phyloP scores from a whole-genome alignment of 1,140 invertebrate species.

The Danaus melanippus region DNA sequence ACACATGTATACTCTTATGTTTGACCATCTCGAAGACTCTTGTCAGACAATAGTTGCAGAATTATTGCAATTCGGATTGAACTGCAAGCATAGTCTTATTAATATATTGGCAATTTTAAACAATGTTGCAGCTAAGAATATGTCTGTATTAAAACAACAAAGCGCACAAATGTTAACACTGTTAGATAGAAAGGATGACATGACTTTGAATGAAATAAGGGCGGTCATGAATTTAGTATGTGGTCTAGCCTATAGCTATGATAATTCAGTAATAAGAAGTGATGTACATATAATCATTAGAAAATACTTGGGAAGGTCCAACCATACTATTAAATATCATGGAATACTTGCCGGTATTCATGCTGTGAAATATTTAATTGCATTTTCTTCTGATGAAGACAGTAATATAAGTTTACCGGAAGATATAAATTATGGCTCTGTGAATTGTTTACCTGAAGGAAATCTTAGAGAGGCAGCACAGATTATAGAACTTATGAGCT shows the following conservation, averaged over 20 bases:
- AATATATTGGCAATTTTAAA: slow-evolving; percentile 55
- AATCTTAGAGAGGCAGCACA: slow-evolving; percentile 56
- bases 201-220: slow-evolving; percentile 51
- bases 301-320: slow-evolving; percentile 62
- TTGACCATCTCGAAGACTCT: slow-evolving; percentile 49
- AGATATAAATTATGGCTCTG: slow-evolving; percentile 39
- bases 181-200: slow-evolving; percentile 58
- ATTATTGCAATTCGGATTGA: slow-evolving; percentile 46
- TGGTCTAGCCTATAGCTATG: slow-evolving; percentile 56
- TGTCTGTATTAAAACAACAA: slow-evolving; percentile 53
- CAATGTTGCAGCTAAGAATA: slow-evolving; percentile 53
- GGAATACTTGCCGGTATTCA: slow-evolving; percentile 63
- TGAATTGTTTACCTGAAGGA: slow-evolving; percentile 48
- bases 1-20: slow-evolving; percentile 56
- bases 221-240: slow-evolving; percentile 65
- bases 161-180: slow-evolving; percentile 62
- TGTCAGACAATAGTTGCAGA: slow-evolving; percentile 50
- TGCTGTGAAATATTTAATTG: slow-evolving; percentile 64
- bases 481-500: slow-evolving; percentile 58
- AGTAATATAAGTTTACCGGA: slow-evolving; percentile 33
- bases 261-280: slow-evolving; percentile 61
- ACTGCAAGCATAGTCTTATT: slow-evolving; percentile 51
- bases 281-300: slow-evolving; percentile 67
- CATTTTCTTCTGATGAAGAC: slow-evolving; percentile 30
- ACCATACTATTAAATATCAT: slow-evolving; percentile 53